These are phyloP conservation scores for Rostratula benghalensis DNA, from an alignment of 2,113 vertebrate genomes.

Conservation along the genomic window DNA sequence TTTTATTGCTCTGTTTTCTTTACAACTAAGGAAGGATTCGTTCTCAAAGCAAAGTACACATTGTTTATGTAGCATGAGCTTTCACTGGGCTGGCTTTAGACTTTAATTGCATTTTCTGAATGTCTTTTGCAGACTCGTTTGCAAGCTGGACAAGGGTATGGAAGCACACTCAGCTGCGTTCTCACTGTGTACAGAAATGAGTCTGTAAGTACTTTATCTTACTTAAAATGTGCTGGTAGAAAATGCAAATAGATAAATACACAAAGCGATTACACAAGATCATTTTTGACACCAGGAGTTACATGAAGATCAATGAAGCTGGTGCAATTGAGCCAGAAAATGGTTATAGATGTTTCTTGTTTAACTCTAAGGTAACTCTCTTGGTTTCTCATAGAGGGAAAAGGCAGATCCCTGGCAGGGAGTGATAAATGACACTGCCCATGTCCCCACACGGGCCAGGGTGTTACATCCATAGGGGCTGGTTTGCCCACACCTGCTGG, in stretches of 20 bases:
- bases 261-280: not conserved
- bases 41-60: conserved; percentile 23
- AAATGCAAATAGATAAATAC: not conserved
- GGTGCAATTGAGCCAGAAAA: not conserved
- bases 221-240: not conserved
- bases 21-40: not conserved
- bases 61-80: not conserved
- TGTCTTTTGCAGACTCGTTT: conserved; percentile 84
- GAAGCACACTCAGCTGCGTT: conserved; percentile 84
- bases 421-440: not conserved
- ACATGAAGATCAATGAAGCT: not conserved
- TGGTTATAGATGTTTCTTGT: not conserved
- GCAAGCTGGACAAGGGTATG: conserved; percentile 88
- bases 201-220: conserved; percentile 78
- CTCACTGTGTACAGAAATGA: conserved; percentile 89
- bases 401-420: not conserved
- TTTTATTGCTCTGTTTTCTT: conserved; percentile 18
- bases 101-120: not conserved
- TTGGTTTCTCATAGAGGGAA: not conserved
- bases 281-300: not conserved
- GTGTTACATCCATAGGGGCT: not conserved
- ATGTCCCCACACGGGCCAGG: fast-evolving
- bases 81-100: not conserved
- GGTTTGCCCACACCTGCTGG: not conserved
- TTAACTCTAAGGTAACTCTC: not conserved